Conservation (phyloP, 2,888 invertebrate species). For the Drosophila testacea region DNA sequence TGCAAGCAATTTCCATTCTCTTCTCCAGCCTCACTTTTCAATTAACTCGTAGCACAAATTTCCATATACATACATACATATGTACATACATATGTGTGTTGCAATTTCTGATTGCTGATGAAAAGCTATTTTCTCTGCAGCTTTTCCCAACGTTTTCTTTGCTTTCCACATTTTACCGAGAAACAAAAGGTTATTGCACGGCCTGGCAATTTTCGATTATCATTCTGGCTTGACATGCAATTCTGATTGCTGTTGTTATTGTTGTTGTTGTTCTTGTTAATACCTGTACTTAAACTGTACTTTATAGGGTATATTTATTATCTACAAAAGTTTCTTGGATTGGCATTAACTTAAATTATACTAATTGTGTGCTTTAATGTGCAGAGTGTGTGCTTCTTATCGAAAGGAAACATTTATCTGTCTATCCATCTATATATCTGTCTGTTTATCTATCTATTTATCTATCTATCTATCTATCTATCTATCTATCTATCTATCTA, state of each 20-base stretch:
- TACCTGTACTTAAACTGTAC: constrained; percentile 11
- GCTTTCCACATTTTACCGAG: constrained; percentile 13
- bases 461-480: no score
- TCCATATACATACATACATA: constrained; percentile 19
- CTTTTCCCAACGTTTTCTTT: constrained; percentile 18
- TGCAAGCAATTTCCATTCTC: constrained; percentile 9
- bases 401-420: no score
- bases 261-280: constrained; percentile 22
- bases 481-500: no score
- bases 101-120: constrained; percentile 42
- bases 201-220: constrained; percentile 67
- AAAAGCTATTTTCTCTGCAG: constrained; percentile 28
- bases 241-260: constrained; percentile 49
- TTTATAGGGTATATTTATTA: constrained; percentile 12
- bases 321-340: background rate
- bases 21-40: constrained; percentile 41
- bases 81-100: constrained; percentile 22
- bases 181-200: constrained; percentile 76
- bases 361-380: background rate
- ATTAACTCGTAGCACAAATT: constrained; percentile 30
- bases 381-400: background rate
- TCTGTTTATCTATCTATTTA: no score
- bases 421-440: no score
- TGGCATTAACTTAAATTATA: background rate
- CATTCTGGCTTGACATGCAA: constrained; percentile 67